Conservation (phyloP, 2,797 vertebrate genomes). For the Pseudomugil tenellus region DNA sequence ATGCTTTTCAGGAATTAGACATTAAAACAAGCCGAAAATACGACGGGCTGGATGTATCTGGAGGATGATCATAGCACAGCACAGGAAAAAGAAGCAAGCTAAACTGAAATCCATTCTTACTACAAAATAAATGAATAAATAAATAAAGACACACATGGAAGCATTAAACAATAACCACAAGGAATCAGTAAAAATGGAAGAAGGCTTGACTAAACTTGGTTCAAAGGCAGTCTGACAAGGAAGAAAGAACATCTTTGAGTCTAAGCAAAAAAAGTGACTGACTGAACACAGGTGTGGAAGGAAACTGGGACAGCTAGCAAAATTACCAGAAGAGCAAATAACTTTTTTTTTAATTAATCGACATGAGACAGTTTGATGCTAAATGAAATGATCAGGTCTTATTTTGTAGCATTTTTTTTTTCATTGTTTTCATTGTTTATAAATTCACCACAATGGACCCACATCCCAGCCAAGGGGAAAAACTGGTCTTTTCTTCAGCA, state of each 20-base stretch:
- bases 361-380: background rate
- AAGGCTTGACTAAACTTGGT: background rate
- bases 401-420: background rate
- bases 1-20: background rate
- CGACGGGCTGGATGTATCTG: no score
- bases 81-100: background rate
- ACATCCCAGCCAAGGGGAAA: no score
- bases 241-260: background rate
- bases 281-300: background rate
- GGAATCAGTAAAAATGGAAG: background rate
- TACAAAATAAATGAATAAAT: background rate
- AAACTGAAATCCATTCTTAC: background rate
- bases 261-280: no score
- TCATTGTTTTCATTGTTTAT: no score
- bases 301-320: background rate
- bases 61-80: background rate
- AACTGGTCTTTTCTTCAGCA: no score
- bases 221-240: background rate
- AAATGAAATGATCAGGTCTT: background rate
- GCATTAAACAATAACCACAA: background rate
- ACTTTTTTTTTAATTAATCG: no score
- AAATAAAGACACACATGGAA: background rate
- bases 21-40: no score
- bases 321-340: background rate
- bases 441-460: no score